A percentile compares a stretch with the other conserved stretches of the same genome.
Evolutionary conservation across 1,140 invertebrate species (phyloP).

Genomic region (Lucilia sericata): DNA sequence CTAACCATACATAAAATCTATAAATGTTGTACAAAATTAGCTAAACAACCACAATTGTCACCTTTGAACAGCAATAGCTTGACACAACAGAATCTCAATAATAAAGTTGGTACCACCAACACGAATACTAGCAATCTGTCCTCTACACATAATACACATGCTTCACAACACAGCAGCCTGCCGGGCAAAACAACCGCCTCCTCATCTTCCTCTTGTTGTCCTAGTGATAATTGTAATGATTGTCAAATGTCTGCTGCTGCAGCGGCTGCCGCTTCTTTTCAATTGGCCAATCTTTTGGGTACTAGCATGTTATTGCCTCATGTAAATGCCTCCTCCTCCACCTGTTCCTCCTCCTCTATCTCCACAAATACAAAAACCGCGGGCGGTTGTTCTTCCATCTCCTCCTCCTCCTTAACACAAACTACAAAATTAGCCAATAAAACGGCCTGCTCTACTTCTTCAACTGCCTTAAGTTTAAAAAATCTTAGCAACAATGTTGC

Average conservation of each 20-base stretch:
- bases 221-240: constrained; percentile 54
- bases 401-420: background rate
- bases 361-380: constrained; percentile 28
- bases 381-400: constrained; percentile 12
- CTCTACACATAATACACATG: constrained; percentile 18
- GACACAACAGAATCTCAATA: background rate
- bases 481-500: constrained; percentile 25
- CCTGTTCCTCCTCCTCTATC: background rate
- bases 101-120: no score
- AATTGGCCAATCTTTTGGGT: constrained; percentile 61
- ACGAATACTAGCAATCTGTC: background rate
- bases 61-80: background rate
- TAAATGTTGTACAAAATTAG: constrained; percentile 16
- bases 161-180: constrained; percentile 49
- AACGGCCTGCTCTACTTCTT: background rate
- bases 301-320: constrained; percentile 55
- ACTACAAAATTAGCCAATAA: background rate
- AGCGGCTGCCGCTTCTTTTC: constrained; percentile 60
- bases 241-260: constrained; percentile 60
- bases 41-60: background rate
- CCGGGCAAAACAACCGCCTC: constrained; percentile 38
- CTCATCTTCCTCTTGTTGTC: constrained; percentile 34
- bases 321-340: constrained; percentile 10
- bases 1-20: constrained; percentile 32
- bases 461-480: background rate